These are phyloP conservation scores for Antrozous pallidus DNA, from an alignment of 2,797 vertebrate genomes.

Conservation along the genomic window DNA sequence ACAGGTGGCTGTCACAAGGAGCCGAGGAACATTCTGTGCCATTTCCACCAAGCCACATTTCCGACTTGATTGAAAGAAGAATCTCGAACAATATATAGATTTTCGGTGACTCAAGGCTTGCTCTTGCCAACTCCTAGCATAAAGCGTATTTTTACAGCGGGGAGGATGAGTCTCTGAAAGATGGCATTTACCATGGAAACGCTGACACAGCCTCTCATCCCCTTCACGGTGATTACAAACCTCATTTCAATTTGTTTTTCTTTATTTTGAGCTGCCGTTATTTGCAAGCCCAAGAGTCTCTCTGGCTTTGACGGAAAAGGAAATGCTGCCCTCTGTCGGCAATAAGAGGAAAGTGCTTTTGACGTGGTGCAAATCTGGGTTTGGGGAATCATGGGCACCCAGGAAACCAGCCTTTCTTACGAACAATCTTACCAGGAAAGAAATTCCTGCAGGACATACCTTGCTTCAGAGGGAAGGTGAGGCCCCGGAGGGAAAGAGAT, in stretches of 20 bases:
- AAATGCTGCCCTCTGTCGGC: slow-evolving; percentile 84
- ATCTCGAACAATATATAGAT: slow-evolving; percentile 41
- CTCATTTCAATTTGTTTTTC: slow-evolving; percentile 58
- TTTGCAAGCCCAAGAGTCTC: background rate
- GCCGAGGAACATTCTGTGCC: background rate
- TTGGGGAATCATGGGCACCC: background rate
- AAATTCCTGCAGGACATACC: background rate
- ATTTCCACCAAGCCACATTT: background rate
- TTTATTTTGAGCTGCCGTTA: slow-evolving; percentile 57
- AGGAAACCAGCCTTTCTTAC: background rate
- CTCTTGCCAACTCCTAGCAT: background rate
- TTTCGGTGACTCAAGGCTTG: slow-evolving; percentile 5
- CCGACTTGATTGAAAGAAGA: background rate
- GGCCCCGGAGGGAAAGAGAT: background rate
- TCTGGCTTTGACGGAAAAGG: slow-evolving; percentile 46
- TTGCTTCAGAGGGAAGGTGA: background rate
- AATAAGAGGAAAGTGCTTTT: slow-evolving; percentile 50
- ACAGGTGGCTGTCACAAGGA: background rate
- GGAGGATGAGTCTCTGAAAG: slow-evolving; percentile 5
- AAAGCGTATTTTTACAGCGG: slow-evolving; percentile 49
- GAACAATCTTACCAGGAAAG: background rate
- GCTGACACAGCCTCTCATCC: slow-evolving; percentile 24
- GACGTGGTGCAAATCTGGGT: accelerated
- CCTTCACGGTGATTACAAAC: slow-evolving; percentile 53
- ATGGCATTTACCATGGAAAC: slow-evolving; percentile 49